A percentile compares a stretch with the other conserved stretches of the same genome.
phyloP scores from a whole-genome alignment of 2,113 vertebrate species.

The Xerus inauris region DNA sequence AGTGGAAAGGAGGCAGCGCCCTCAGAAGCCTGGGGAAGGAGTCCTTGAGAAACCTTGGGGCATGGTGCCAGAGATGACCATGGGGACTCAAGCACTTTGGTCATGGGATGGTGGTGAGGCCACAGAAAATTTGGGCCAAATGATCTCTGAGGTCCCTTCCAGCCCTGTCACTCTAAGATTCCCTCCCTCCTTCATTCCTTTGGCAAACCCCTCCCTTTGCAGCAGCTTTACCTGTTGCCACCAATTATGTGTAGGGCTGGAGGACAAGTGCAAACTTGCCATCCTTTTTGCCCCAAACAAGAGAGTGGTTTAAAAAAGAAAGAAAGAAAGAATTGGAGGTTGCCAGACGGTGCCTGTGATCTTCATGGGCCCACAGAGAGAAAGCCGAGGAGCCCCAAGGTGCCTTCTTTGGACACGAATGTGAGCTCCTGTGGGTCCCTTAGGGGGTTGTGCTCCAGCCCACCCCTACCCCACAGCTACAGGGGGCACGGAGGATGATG shows the following conservation, averaged over 20 bases:
- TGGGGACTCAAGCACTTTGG: background rate
- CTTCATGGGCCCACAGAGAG: background rate
- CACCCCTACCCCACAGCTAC: background rate
- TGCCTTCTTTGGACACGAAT: background rate
- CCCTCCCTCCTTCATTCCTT: constrained; percentile 58
- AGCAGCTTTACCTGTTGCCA: constrained; percentile 59
- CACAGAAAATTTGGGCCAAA: background rate
- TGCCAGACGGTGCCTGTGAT: constrained; percentile 48
- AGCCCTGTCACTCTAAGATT: constrained; percentile 5
- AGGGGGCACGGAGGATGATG: background rate
- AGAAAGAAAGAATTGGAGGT: constrained; percentile 8
- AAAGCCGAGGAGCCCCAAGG: background rate
- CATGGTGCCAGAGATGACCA: background rate
- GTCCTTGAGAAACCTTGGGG: background rate
- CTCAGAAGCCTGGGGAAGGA: background rate
- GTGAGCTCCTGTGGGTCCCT: constrained; percentile 10
- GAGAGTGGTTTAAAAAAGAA: constrained; percentile 19
- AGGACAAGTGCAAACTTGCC: constrained; percentile 77
- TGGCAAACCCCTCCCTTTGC: constrained; percentile 60
- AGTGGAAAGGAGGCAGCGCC: background rate
- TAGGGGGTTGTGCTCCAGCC: background rate
- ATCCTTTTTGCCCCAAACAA: constrained; percentile 70
- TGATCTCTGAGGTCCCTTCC: constrained; percentile 12
- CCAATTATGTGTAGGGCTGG: constrained; percentile 60
- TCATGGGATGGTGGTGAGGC: constrained; percentile 21